A percentile compares a stretch with the other conserved stretches of the same genome.
Evolutionary conservation across 2,888 invertebrate species (phyloP).

Genomic region (Chalcis sispes): DNA sequence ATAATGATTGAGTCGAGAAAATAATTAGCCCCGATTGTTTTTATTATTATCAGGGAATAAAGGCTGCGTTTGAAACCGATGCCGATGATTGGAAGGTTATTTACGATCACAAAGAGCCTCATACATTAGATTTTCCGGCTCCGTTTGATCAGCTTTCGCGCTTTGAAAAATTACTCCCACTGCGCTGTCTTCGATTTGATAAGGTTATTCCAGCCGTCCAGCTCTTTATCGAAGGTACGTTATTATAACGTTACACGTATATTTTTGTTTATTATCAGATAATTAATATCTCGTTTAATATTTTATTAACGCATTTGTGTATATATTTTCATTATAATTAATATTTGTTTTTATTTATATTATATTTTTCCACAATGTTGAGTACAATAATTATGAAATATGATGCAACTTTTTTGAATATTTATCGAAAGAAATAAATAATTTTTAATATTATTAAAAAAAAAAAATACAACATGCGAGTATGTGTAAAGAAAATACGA

Average conservation of each 20-base stretch:
- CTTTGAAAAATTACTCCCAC: conserved; percentile 87
- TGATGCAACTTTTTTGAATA: too few species aligned
- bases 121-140: conserved; percentile 83
- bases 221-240: conserved; percentile 82
- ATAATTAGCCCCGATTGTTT: background rate
- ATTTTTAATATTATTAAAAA: conserved; percentile 6
- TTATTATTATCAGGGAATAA: conserved; percentile 78
- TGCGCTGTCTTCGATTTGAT: conserved; percentile 91
- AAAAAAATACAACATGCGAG: too few species aligned
- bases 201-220: conserved; percentile 90
- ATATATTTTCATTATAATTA: too few species aligned
- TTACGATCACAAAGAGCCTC: conserved; percentile 87
- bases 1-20: background rate
- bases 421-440: too few species aligned
- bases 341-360: background rate
- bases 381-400: too few species aligned
- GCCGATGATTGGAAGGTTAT: conserved; percentile 83
- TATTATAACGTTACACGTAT: too few species aligned
- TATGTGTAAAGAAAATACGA: too few species aligned
- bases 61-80: conserved; percentile 81
- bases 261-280: too few species aligned
- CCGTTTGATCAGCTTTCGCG: conserved; percentile 83
- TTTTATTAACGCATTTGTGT: too few species aligned
- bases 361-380: background rate
- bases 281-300: too few species aligned